Conservation (phyloP, 2,888 invertebrate genomes). For the Xanthorhoe spadicearia region DNA sequence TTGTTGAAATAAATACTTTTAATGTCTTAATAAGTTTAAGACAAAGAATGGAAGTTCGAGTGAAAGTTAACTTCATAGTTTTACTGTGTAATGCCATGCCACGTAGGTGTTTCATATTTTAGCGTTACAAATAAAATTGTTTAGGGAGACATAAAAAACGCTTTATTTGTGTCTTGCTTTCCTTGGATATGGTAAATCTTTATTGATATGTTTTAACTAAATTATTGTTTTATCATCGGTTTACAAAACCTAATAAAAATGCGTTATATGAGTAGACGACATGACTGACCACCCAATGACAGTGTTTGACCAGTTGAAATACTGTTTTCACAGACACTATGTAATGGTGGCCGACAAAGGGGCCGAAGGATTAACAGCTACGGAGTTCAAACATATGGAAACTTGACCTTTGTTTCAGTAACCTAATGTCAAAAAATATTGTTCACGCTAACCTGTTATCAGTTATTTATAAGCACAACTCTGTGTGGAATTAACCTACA, state of each 20-base stretch:
- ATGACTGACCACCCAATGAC: neutral
- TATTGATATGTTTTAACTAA: no score
- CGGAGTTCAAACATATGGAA: slow-evolving; percentile 63
- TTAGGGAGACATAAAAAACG: no score
- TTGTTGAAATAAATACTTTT: neutral
- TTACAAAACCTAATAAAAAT: no score
- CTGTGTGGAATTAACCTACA: no score
- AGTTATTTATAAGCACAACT: neutral
- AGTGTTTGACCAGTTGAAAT: slow-evolving; percentile 3
- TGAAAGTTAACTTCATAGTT: no score
- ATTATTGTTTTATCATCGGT: no score
- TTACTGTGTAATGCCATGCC: no score
- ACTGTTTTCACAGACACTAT: slow-evolving; percentile 14
- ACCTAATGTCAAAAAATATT: slow-evolving; percentile 7
- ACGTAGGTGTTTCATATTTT: neutral
- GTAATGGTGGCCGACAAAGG: slow-evolving; percentile 12
- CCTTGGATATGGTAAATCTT: no score
- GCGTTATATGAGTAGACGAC: no score
- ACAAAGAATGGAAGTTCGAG: no score
- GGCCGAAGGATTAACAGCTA: slow-evolving; percentile 41
- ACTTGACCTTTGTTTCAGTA: slow-evolving; percentile 53
- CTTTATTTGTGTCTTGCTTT: no score
- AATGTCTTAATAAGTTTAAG: neutral
- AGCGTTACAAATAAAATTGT: neutral
- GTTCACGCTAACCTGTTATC: neutral